Base-by-base conservation (phyloP, 2,888 invertebrate species). In the Hypselothyrea guttata region DNA sequence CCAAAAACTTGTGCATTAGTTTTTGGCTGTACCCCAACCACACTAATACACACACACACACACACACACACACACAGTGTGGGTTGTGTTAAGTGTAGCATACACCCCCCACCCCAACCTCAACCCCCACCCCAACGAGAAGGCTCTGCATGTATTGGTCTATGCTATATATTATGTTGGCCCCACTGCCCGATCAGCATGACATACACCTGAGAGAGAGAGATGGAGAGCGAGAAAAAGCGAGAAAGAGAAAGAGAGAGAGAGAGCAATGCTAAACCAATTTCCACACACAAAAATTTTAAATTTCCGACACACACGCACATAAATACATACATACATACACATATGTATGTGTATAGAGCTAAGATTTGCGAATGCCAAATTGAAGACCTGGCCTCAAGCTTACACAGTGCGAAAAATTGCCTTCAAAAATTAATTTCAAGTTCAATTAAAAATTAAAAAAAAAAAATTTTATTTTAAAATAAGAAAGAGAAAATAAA, bases 291-390 rank as follows among this genome's bases (percentile, higher is more conserved):
- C 63, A 65, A 58, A 64, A 68, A 82, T 78, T 81, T 83, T 83
- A 81, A 81, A 81, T 81, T 81, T 81, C 75, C 76, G 68, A 67
- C 61, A 57, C 61, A 57, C 59, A 54, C 38, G 22, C 44, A 30
- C 45, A 16, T 13, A 46, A 31, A 51, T 37, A 41, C 51, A 55
- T 40, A 34, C 48, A 45, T 44, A 53, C 31, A 51, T 56, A 66
- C 52, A 34, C 35, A 22, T 22, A 22, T 5, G 22, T 22, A 5
- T 22, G 22, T 22, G 22, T 22, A 22, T 22, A 49, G 49, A 33
- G 56, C 62, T 61, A 65, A 71, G 76, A 83, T 76, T 79, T 79
- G 83, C 79, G 70, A 76, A 69, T 83, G 79, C 70, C 76, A 81
- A 81, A 71, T 71, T 67, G 61, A 64, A 63, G 48, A 63, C 54